Base-by-base conservation (phyloP, 2,797 vertebrate genomes). In the Dallia pectoralis region DNA sequence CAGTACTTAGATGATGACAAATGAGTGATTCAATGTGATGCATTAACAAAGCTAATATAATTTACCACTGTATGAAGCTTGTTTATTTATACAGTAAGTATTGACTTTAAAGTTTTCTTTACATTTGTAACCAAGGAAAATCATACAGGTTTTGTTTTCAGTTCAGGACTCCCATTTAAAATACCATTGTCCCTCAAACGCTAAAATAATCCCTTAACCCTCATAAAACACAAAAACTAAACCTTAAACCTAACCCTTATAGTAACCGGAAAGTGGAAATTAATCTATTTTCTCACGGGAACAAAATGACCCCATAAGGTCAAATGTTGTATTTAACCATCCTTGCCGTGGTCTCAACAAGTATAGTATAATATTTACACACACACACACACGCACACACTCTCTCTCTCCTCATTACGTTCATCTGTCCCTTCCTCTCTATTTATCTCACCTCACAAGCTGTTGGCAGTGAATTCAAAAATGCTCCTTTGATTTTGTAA, bases 391-490 rank as follows among this genome's bases (percentile, higher is more conserved):
- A 22, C 25, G 9, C 33, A n/a, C n/a, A n/a, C 32, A 27, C 14
- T 25, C 15, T 3, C 32, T 19, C 32, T 19, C 32, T 11, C 18
- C 29, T 32, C 22, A 11, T 40, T n/a, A 11, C 18, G 5, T 66
- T 36, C 30, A 59, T 36, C 63, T 16, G 9, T 36, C 30, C 25
- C 32, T 40, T 1, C 29, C 32, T 66, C 18, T 62, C 22, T 62
- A 4, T 4, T 4, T 6, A n/a, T 36, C 8, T 19, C 16, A 29
- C n/a, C 63, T 66, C 30, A 8, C 63, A 66, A 66, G 63, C 63
- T 33, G 63, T 19, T 61, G 22, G 22, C n/a, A 61, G 56, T 61
- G 56, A 61, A 61, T 61, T 61, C 33, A 61, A 53, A 61, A 53
- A n/a, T 19, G 51, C n/a, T 53, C 51, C 19, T 53, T 53, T 53